Percentiles rank a stretch among this genome's conserved stretches.
phyloP scores from a whole-genome alignment of 1,140 invertebrate genomes.

The Anagrus nilaparvatae region DNA sequence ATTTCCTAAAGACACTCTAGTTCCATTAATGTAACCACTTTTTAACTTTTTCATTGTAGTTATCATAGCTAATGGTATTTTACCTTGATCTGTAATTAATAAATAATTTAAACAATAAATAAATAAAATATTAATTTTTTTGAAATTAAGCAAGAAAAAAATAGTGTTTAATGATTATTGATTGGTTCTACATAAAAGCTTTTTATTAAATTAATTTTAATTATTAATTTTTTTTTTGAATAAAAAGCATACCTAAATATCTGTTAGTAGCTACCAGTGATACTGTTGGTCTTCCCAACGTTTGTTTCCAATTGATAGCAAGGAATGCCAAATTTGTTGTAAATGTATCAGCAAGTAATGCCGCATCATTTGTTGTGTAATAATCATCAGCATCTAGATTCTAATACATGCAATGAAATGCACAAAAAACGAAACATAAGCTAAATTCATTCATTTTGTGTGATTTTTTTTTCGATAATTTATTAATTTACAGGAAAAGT shows the following conservation, averaged over 20 bases:
- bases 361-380: conserved; percentile 85
- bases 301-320: conserved; percentile 86
- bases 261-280: conserved; percentile 70
- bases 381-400: conserved; percentile 89
- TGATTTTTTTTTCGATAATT: conserved; percentile 8
- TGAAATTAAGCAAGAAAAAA: conserved; percentile 9
- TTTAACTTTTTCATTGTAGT: conserved; percentile 97
- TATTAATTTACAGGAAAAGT: too few species aligned
- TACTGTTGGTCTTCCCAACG: conserved; percentile 81
- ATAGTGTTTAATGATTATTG: conserved; percentile 2
- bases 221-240: too few species aligned
- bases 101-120: conserved; percentile 1
- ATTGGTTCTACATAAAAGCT: neutral
- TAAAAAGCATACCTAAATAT: conserved; percentile 57
- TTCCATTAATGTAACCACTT: conserved; percentile 97
- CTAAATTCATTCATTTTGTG: conserved; percentile 9
- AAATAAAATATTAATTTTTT: conserved; percentile 1
- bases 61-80: conserved; percentile 86
- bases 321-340: conserved; percentile 82
- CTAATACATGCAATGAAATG: conserved; percentile 49
- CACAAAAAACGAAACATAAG: conserved; percentile 32
- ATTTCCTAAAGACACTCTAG: conserved; percentile 84
- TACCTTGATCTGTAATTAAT: conserved; percentile 71
- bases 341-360: conserved; percentile 78
- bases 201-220: neutral